Base-by-base conservation (phyloP, 2,797 vertebrate species). In the Platalea minor region DNA sequence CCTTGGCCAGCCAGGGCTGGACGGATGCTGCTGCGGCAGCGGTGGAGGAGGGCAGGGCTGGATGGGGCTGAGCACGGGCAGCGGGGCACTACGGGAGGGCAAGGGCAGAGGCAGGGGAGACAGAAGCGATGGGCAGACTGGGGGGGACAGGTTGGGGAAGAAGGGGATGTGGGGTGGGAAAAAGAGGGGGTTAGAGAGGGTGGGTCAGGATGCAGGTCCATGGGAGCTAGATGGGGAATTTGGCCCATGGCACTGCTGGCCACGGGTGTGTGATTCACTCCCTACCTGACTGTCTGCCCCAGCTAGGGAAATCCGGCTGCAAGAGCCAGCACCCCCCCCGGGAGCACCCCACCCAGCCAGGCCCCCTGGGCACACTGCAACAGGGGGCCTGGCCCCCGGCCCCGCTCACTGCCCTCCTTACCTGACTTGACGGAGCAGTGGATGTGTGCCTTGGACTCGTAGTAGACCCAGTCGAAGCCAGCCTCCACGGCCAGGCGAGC, bases 381-480 rank as follows among this genome's bases (percentile, higher is more conserved):
- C 20, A 13, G 7, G 2, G 13, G 15, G 4, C 9, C 50, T 13
- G 37, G 15, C 21, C 28, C 76, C 64, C 5, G 1, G 7, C 10
- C 50, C 90, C 7, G 0, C 37, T 64, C 20, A 33, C 9, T 53
- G 54, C 7, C 14, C 26, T 25, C 20, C 98, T 97, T 98, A 99
- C 99, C 99, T 97, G 99, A 99, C 96, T 99, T 99, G 96, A 99
- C 99, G 1, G 99, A 99, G 96, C 99, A 99, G 98, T 99, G 99
- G 95, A 99, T 99, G 91, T 99, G 99, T 17, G 98, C 99, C 98
- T 99, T 99, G 96, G 99, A 99, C 95, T 99, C 99, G 0, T 99
- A 99, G 98, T 99, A 99, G 96, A 99, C 99, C 99, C 99, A 99
- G 95, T 99, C 99, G 13, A 99, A 99, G 85, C 99, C 99, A 7